These are phyloP conservation scores for Rhinopomastus cyanomelas DNA, from an alignment of 2,113 vertebrate genomes.

Conservation along the genomic window DNA sequence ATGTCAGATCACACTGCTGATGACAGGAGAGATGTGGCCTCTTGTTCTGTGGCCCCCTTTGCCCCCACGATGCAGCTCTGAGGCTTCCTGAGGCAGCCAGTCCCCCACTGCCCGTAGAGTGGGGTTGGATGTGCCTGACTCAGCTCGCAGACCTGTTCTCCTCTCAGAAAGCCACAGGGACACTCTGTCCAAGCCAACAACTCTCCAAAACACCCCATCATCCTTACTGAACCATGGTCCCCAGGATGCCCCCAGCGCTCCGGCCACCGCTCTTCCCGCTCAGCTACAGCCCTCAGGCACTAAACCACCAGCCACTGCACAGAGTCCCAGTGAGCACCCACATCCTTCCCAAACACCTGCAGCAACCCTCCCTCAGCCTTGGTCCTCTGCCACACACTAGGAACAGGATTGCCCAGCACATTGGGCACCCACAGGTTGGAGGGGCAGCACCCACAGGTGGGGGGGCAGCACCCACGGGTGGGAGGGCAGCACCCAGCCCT, in stretches of 20 bases:
- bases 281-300: rapidly evolving
- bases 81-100: neutral
- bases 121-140: neutral
- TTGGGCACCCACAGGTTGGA: neutral
- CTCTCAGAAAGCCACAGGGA: neutral
- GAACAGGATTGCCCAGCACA: neutral
- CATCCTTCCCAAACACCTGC: neutral
- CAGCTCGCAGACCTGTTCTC: rapidly evolving
- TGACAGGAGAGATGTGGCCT: neutral
- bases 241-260: rapidly evolving
- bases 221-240: neutral
- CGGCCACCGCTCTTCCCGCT: rapidly evolving
- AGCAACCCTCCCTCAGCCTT: neutral
- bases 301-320: rapidly evolving
- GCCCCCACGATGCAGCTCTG: rapidly evolving
- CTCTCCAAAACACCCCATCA: rapidly evolving
- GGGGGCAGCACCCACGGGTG: neutral
- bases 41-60: rapidly evolving
- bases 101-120: rapidly evolving
- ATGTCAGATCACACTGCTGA: neutral
- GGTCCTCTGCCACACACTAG: neutral
- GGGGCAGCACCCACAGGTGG: neutral
- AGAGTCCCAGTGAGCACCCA: rapidly evolving
- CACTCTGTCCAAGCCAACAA: rapidly evolving
- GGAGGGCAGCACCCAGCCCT: neutral